Conservation (phyloP, 1,140 invertebrate species). For the Tetranychus cinnabarinus region DNA sequence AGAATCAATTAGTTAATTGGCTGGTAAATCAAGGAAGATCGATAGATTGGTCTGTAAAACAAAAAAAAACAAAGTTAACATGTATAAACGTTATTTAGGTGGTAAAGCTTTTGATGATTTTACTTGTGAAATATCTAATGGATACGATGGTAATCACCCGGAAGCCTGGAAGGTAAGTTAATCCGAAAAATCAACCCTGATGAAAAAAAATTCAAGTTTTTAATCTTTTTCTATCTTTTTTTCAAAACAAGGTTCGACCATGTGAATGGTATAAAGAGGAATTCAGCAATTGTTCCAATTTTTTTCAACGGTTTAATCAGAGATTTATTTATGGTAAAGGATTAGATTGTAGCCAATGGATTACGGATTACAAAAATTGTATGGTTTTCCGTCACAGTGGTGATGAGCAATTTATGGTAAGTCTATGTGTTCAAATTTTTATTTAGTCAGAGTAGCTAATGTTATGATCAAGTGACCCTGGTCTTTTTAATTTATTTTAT, state of each 20-base stretch:
- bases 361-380: constrained; percentile 47
- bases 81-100: neutral
- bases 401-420: neutral
- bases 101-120: neutral
- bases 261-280: constrained; percentile 49
- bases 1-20: too few relatives aligned
- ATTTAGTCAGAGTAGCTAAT: neutral
- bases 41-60: too few relatives aligned
- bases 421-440: neutral
- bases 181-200: too few relatives aligned
- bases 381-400: constrained; percentile 30
- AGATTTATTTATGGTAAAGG: constrained; percentile 50
- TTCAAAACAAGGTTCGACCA: constrained; percentile 23
- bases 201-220: neutral
- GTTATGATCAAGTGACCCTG: too few relatives aligned
- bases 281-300: constrained; percentile 45
- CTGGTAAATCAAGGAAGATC: too few relatives aligned
- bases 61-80: neutral
- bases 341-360: constrained; percentile 48
- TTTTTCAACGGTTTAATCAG: constrained; percentile 43
- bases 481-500: too few relatives aligned
- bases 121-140: neutral
- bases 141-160: neutral
- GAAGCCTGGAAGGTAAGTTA: neutral
- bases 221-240: neutral